Conservation (phyloP, 2,113 vertebrate genomes). For the Meles meles region DNA sequence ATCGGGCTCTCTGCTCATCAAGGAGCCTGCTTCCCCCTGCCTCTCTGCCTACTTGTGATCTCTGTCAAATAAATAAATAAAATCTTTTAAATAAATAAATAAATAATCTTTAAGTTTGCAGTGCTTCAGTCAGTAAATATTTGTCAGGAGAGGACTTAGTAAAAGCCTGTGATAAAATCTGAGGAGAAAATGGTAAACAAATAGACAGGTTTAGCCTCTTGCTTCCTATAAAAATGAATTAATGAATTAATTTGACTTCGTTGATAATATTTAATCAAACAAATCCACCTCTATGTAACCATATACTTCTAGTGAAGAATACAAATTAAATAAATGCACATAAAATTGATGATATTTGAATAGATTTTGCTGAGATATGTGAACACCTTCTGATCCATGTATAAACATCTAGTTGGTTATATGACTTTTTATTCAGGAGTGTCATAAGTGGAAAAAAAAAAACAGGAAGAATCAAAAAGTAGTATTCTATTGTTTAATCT, state of each 20-base stretch:
- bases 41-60: too few relatives aligned
- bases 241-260: background rate
- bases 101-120: background rate
- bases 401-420: background rate
- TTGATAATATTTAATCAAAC: background rate
- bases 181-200: background rate
- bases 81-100: too few relatives aligned
- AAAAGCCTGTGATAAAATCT: background rate
- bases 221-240: background rate
- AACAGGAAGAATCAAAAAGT: background rate
- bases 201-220: background rate
- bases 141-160: background rate
- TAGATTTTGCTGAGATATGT: background rate
- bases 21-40: too few relatives aligned
- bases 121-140: background rate
- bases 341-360: background rate
- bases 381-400: background rate
- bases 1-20: too few relatives aligned
- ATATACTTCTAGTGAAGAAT: background rate
- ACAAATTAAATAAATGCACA: background rate
- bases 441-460: background rate
- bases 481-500: background rate
- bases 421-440: background rate
- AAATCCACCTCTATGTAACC: background rate
- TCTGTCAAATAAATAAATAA: too few relatives aligned